Percentiles rank a stretch among this genome's conserved stretches.
Evolutionary conservation across 92 coral and sea anemone genomes (phyloP).

Genomic region (Porites divaricata): DNA sequence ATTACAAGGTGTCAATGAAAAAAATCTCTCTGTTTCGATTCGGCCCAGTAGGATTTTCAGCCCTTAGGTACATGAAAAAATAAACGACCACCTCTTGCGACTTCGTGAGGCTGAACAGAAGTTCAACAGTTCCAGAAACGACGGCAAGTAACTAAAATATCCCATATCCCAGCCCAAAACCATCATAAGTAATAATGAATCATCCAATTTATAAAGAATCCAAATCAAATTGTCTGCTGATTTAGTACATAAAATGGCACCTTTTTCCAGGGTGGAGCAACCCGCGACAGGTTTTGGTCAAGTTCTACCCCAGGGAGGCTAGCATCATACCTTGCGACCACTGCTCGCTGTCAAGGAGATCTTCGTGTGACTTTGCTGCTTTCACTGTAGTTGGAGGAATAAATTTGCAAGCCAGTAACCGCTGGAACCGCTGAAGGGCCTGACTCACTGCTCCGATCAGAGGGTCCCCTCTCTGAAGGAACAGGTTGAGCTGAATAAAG

Average conservation of each 20-base stretch:
- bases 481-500: slow-evolving; percentile 40
- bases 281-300: not conserved
- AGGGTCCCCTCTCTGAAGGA: slow-evolving; percentile 61
- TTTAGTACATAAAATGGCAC: not conserved
- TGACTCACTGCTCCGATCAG: slow-evolving; percentile 54
- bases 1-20: slow-evolving; percentile 8
- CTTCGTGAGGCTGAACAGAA: not conserved
- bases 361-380: slow-evolving; percentile 24
- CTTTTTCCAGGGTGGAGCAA: slow-evolving; percentile 6
- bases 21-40: slow-evolving; percentile 7
- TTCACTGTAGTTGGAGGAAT: slow-evolving; percentile 43
- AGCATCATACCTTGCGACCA: slow-evolving; percentile 37
- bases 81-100: not conserved
- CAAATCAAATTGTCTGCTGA: slow-evolving; percentile 8
- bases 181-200: not conserved
- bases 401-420: slow-evolving; percentile 54
- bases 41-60: slow-evolving; percentile 5
- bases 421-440: slow-evolving; percentile 44
- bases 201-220: slow-evolving; percentile 2
- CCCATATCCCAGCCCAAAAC: slow-evolving; percentile 13
- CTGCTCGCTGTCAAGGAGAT: slow-evolving; percentile 50
- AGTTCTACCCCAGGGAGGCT: slow-evolving; percentile 11
- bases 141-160: slow-evolving; percentile 8
- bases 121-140: slow-evolving; percentile 14
- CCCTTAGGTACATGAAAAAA: not conserved